Percentiles rank a stretch among this genome's conserved stretches.
Evolutionary conservation across 2,888 invertebrate genomes (phyloP).

Genomic region (Scelioninae gen. 2): DNA sequence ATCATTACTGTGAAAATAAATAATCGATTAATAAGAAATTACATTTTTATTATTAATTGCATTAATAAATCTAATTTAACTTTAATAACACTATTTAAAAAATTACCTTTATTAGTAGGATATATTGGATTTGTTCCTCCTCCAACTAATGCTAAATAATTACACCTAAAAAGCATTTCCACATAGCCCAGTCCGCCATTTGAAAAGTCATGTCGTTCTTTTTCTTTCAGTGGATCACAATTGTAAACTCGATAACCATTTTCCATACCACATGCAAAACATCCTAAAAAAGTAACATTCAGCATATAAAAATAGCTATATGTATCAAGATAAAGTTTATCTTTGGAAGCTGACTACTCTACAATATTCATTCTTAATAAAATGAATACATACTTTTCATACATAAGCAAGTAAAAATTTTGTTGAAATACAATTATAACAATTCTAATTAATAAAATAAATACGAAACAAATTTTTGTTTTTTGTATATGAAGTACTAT

Average conservation of each 20-base stretch:
- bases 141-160: constrained; percentile 96
- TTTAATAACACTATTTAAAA: background rate
- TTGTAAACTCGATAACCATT: constrained; percentile 98
- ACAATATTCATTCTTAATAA: too few species aligned
- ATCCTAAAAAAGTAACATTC: constrained; percentile 80
- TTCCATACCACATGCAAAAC: constrained; percentile 98
- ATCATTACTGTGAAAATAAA: constrained; percentile 84
- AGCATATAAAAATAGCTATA: constrained; percentile 12
- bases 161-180: constrained; percentile 98
- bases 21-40: too few species aligned
- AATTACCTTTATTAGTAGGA: constrained; percentile 89
- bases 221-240: constrained; percentile 97
- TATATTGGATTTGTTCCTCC: constrained; percentile 94
- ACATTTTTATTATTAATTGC: too few species aligned
- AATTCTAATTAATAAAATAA: too few species aligned
- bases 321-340: constrained; percentile 12
- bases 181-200: constrained; percentile 96
- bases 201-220: constrained; percentile 94
- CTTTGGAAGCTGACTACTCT: background rate
- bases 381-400: too few species aligned
- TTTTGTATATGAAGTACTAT: too few species aligned
- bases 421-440: too few species aligned
- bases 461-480: too few species aligned
- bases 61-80: too few species aligned
- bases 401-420: too few species aligned